phyloP scores from a whole-genome alignment of 2,888 invertebrate species.

The Xanthorhoe designata region DNA sequence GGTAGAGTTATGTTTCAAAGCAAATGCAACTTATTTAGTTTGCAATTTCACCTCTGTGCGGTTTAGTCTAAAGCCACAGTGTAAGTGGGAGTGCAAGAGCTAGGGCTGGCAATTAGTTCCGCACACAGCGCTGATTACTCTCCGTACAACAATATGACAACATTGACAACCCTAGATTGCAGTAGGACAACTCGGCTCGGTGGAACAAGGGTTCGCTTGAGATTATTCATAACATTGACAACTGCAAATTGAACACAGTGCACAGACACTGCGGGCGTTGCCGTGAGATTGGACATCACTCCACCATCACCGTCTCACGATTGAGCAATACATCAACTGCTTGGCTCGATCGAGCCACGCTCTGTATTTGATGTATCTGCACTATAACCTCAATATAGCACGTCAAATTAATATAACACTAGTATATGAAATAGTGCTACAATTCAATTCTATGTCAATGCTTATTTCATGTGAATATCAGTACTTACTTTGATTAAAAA shows the following conservation, averaged over 20 bases:
- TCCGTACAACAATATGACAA: slow-evolving; percentile 25
- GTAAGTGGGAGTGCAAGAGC: slow-evolving; percentile 3
- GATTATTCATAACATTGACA: slow-evolving; percentile 13
- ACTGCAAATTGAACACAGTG: neutral
- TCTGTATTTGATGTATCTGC: neutral
- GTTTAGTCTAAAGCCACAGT: neutral
- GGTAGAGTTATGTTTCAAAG: neutral
- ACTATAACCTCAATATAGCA: neutral
- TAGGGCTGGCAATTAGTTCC: slow-evolving; percentile 30
- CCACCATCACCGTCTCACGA: neutral
- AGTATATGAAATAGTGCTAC: too few relatives aligned
- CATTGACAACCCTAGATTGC: slow-evolving; percentile 31
- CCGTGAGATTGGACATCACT: slow-evolving; percentile 3
- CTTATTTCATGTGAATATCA: too few relatives aligned
- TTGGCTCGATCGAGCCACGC: neutral
- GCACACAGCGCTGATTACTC: slow-evolving; percentile 36
- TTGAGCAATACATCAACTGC: neutral
- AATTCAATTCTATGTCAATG: too few relatives aligned
- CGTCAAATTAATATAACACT: neutral
- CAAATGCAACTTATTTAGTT: neutral
- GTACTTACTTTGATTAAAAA: neutral
- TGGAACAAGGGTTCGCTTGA: neutral
- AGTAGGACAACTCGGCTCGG: slow-evolving; percentile 4
- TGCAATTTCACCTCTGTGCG: slow-evolving; percentile 9
- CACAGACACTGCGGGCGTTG: neutral